Base-by-base conservation (phyloP, 2,797 vertebrate species). In the Crocodylus rhombifer region DNA sequence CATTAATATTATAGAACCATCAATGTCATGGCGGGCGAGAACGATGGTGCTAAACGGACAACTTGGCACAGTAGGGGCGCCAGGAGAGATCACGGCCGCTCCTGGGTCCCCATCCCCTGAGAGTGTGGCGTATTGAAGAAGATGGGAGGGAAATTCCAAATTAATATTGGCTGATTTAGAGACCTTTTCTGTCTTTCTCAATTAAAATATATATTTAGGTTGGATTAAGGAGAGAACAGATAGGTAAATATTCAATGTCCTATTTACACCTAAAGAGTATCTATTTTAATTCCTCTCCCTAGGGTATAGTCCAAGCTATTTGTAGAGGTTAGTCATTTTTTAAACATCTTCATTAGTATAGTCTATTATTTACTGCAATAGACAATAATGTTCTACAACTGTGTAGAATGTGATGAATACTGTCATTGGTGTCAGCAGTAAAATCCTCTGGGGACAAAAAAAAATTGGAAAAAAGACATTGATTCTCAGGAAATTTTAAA, bases 171-270 rank as follows among this genome's bases (percentile, higher is more conserved):
- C 65, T 69, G 65, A 6, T 67, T 67, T 12, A 33, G 65, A 33
- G n/a, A 18, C 18, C 60, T 83, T 95, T 90, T 42, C 20, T 75
- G 63, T 83, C 77, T 55, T 93, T 83, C 62, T 95, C 65, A 77
- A 14, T n/a, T 93, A 55, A 6, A 91, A 65, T 74, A 88, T 65
- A 87, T 84, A 42, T 75, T 57, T 23, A 87, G 80, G 10, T 1
- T 92, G 80, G 42, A 93, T 86, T 65, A 18, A 74, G 80, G 17
- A 77, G 21, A 86, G 55, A 87, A 58, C 4, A 87, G 62, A 82
- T 20, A 95, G 58, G 79, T 84, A 51, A 88, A 85, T 92, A 51
- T 14, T 85, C 88, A 89, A 73, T 83, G 87, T 82, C 77, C 30
- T 71, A 62, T 74, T 15, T 75, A 12, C 3, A 67, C 5, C 78